A percentile compares a stretch with the other conserved stretches of the same genome.
Evolutionary conservation across 2,888 invertebrate species (phyloP).

Genomic region (Aphodius sticticus): DNA sequence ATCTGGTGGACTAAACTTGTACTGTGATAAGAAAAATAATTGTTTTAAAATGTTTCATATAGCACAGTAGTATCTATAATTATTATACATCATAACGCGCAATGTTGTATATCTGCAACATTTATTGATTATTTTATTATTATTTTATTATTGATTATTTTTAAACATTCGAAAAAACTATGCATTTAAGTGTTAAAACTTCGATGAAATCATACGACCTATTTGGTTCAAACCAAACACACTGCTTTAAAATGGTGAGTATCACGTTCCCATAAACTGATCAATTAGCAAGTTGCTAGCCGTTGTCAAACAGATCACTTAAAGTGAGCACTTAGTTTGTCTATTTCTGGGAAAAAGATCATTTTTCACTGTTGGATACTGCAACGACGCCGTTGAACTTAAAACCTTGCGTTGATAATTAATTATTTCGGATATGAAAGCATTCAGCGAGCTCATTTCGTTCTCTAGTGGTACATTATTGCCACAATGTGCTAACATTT

Average conservation of each 20-base stretch:
- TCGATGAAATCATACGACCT: not conserved
- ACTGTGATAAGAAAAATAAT: too few relatives aligned
- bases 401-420: not conserved
- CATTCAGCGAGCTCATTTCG: not conserved
- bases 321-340: not conserved
- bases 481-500: not conserved
- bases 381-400: not conserved
- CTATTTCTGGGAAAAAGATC: not conserved
- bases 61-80: too few relatives aligned
- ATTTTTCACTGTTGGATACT: conserved; percentile 4
- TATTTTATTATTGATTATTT: too few relatives aligned
- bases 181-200: too few relatives aligned
- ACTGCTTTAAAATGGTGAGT: not conserved
- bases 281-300: not conserved
- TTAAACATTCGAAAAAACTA: too few relatives aligned
- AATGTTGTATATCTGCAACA: too few relatives aligned
- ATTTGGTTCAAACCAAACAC: not conserved
- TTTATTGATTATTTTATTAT: too few relatives aligned
- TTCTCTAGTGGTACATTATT: not conserved
- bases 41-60: too few relatives aligned
- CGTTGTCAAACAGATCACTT: not conserved
- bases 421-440: not conserved
- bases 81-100: too few relatives aligned
- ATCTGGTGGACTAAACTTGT: too few relatives aligned
- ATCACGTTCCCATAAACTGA: not conserved